Evolutionary conservation across 2,888 invertebrate species (phyloP).

Genomic region (Glaucopsyche alexis): DNA sequence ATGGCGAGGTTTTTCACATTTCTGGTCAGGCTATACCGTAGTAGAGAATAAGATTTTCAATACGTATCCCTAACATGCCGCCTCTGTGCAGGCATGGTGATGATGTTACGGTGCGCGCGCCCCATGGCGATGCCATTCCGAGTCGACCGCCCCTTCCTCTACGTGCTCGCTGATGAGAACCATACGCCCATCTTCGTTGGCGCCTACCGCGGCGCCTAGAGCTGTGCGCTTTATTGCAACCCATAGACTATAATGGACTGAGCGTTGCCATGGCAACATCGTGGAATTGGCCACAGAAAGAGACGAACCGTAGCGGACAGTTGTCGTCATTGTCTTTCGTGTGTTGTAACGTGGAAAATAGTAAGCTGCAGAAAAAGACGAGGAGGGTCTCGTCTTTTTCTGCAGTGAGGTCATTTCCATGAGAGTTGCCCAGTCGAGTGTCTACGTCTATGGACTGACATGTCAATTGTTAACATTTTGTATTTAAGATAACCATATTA

Average conservation of each 20-base stretch:
- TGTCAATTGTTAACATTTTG: neutral
- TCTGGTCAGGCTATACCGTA: neutral
- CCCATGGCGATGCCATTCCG: constrained; percentile 51
- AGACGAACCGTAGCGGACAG: too few species aligned
- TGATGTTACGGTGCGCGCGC: constrained; percentile 64
- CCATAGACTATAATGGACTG: neutral
- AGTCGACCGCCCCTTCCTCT: constrained; percentile 70
- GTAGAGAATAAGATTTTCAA: neutral
- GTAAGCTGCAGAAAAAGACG: too few species aligned
- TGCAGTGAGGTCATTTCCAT: neutral
- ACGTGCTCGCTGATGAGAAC: constrained; percentile 51
- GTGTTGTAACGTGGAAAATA: too few species aligned
- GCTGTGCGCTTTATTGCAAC: neutral
- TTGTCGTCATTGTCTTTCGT: neutral
- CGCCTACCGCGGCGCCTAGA: constrained; percentile 48
- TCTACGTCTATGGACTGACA: neutral
- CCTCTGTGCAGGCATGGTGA: constrained; percentile 62
- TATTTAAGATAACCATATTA: neutral
- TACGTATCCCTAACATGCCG: constrained; percentile 15
- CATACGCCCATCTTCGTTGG: constrained; percentile 57
- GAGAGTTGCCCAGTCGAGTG: neutral
- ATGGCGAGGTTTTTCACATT: too few species aligned
- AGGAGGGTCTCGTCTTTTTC: constrained; percentile 1
- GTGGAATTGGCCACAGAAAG: too few species aligned
- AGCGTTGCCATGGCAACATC: neutral